Evolutionary conservation across 2,113 vertebrate genomes (phyloP).

Genomic region (Furnarius figulus): DNA sequence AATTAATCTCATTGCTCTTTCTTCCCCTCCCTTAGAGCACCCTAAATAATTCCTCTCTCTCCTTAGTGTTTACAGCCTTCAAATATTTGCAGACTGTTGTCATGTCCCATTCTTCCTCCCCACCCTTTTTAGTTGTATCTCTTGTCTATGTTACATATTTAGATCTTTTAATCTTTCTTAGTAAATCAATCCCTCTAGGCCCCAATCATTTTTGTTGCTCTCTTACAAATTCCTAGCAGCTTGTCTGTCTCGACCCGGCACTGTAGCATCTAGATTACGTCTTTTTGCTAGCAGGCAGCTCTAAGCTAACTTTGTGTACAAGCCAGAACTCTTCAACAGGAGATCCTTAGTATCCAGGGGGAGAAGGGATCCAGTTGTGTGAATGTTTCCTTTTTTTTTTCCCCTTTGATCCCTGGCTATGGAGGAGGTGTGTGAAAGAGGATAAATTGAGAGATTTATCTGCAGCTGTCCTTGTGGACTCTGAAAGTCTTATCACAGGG

Average conservation of each 20-base stretch:
- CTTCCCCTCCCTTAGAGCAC: slow-evolving; percentile 9
- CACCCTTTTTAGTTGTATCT: slow-evolving; percentile 53
- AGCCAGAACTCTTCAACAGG: neutral
- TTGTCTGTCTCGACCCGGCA: neutral
- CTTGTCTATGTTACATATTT: slow-evolving; percentile 52
- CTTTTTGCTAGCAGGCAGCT: slow-evolving; percentile 27
- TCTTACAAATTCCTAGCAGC: slow-evolving; percentile 44
- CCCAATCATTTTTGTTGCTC: neutral
- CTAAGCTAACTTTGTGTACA: neutral
- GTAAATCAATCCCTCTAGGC: slow-evolving; percentile 58
- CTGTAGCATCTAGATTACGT: neutral
- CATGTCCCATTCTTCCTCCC: slow-evolving; percentile 49
- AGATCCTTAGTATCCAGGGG: neutral
- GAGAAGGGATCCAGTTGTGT: neutral
- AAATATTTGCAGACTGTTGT: slow-evolving; percentile 61
- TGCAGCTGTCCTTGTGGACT: neutral
- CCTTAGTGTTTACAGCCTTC: slow-evolving; percentile 39
- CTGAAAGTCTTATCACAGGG: neutral
- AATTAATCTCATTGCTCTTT: neutral
- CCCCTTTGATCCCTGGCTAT: neutral
- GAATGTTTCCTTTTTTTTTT: neutral
- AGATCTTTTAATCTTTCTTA: slow-evolving; percentile 63
- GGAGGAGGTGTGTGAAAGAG: neutral
- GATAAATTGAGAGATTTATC: neutral
- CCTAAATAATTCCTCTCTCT: slow-evolving; percentile 48